Base-by-base conservation (phyloP, 2,113 vertebrate genomes). In the Chrysochloris asiatica region DNA sequence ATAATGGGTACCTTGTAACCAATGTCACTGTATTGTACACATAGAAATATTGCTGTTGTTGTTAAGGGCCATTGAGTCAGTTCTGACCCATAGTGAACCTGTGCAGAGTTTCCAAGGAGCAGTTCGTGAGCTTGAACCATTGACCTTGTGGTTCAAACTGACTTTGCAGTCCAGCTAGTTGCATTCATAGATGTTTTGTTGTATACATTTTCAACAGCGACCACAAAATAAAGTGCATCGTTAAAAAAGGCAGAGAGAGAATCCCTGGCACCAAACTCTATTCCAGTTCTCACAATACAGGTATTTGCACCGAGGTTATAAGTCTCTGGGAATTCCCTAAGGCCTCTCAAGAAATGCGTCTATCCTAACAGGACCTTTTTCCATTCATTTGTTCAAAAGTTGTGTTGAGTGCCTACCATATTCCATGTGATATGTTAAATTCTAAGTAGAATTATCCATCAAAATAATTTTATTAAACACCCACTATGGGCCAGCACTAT, bases 261-360 rank as follows among this genome's bases (percentile, higher is more conserved):
- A 5, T 14, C 30, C 19, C 8, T 36, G 45, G 50, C 43, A 38
- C 38, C 38, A 47, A 73, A 63, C 43, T 86, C 47, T 38, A 11
- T 14, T 65, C 69, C 5, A 22, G 47, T n/a, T 16, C 11, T 84
- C 50, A 45, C 26, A 82, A 43, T 38, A 63, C 24, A 33, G 52
- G 4, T 38, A 41, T 95, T 84, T 77, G 59, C 10, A 79, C 2
- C 73, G 48, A 73, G 21, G 26, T 28, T 72, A 9, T 10, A 71
- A 61, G 38, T 88, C 5, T 72, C 45, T 94, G 72, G 85, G 89
- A 91, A 90, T 36, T 90, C 78, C 93, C 71, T 54, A 3, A 7
- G 38, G 36, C 86, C 86, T 80, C 43, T 90, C 17, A 56, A 84
- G 43, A 67, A 81, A 67, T 21, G 13, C 7, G 73, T 78, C 36